Conservation (phyloP, 2,797 vertebrate species). For the Holocentrus rufus region DNA sequence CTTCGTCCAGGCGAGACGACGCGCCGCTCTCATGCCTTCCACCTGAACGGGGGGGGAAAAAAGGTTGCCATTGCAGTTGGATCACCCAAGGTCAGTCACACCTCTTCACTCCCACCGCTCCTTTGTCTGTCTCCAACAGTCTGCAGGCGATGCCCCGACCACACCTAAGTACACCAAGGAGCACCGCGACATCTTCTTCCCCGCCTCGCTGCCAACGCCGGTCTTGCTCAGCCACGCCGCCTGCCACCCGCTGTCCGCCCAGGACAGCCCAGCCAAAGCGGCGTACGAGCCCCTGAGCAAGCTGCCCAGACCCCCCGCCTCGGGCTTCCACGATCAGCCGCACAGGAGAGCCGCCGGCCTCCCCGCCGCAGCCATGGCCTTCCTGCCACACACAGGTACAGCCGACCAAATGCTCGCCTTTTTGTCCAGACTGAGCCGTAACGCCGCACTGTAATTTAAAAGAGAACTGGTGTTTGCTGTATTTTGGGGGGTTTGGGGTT, state of each 20-base stretch:
- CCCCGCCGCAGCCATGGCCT: conserved; percentile 77
- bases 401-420: background rate
- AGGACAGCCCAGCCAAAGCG: conserved; percentile 78
- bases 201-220: conserved; percentile 76
- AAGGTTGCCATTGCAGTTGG: conserved; percentile 18
- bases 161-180: conserved; percentile 94
- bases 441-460: background rate
- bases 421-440: background rate
- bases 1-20: conserved; percentile 23
- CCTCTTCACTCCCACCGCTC: conserved; percentile 18
- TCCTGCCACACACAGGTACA: conserved; percentile 80
- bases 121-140: conserved; percentile 75
- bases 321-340: conserved; percentile 76
- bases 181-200: conserved; percentile 91
- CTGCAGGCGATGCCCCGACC: conserved; percentile 86
- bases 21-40: conserved; percentile 21
- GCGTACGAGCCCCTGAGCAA: conserved; percentile 80
- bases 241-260: conserved; percentile 73
- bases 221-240: conserved; percentile 74
- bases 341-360: conserved; percentile 69
- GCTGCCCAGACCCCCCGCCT: conserved; percentile 74
- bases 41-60: conserved; percentile 26
- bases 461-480: background rate
- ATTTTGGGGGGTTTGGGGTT: background rate
- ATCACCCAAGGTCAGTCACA: conserved; percentile 23